Evolutionary conservation across 1,140 invertebrate species (phyloP), one percentile per base, ranked within the genome.

Genomic region (Eupeodes corollae): DNA sequence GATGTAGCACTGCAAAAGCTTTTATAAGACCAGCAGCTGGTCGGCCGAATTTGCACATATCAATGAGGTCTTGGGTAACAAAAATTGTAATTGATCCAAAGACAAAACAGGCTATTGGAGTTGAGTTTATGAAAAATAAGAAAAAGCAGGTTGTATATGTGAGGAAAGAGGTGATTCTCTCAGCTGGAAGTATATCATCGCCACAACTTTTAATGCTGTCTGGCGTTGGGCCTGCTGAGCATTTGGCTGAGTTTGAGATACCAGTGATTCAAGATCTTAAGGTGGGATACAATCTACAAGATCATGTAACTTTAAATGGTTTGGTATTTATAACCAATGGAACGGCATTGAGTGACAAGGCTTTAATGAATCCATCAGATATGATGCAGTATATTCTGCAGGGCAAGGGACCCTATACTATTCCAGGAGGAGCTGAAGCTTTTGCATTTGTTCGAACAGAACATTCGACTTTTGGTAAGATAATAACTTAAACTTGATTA

Each of bases 151-250:
- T 53, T 54, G 80, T 86, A 0, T 74, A 76, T 12, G 85, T 86
- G 0, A 76, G 68, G 43, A 79, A 82, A 57, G 87, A 90, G 69
- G 84, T 90, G 0, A 86, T 90, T 35, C 59, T 91, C 46, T 77
- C 75, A 9, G 74, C 70, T 50, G 84, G 84, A 9, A 79, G 85
- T 18, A 80, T 90, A 0, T 86, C 82, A 37, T 86, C 84, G 5
- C 86, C 88, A 0, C 86, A 90, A 57, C 59, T 93, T 8, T 71
- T 93, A 2, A 71, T 92, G 50, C 73, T 89, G 2, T 89, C 86
- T 41, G 89, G 89, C 11, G 71, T 91, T 14, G 89, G 89, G 0
- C 84, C 87, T 1, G 73, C 73, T 1, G 76, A 80, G 1, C 82
- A 91, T 10, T 64, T 92, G 2, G 50, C 69, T 40, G 57, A 74